These are phyloP conservation scores for Caenorhabditis angaria DNA, from an alignment of 2,888 invertebrate genomes.

Conservation along the genomic window DNA sequence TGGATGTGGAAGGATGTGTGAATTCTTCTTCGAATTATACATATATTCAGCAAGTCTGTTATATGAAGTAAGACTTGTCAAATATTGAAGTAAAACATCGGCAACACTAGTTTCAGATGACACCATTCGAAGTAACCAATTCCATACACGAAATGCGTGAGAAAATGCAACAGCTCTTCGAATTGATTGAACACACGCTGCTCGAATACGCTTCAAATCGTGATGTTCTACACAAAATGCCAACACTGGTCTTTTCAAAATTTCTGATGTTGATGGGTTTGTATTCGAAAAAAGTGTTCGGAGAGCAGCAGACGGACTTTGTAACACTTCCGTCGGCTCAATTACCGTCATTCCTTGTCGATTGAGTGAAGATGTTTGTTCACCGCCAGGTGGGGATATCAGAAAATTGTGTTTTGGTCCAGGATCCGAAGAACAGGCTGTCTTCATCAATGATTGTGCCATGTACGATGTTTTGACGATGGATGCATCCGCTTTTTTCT, in stretches of 20 bases:
- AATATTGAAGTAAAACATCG: constrained; percentile 83
- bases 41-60: constrained; percentile 47
- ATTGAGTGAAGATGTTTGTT: constrained; percentile 39
- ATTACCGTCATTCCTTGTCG: constrained; percentile 10
- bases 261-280: constrained; percentile 47
- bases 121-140: constrained; percentile 84
- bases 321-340: constrained; percentile 46
- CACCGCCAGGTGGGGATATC: constrained; percentile 41
- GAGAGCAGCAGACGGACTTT: constrained; percentile 60
- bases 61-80: constrained; percentile 63
- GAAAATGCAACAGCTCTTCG: constrained; percentile 75
- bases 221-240: constrained; percentile 80
- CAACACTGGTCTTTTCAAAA: constrained; percentile 84
- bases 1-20: constrained; percentile 65
- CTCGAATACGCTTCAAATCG: constrained; percentile 77
- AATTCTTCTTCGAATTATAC: constrained; percentile 29
- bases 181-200: constrained; percentile 88
- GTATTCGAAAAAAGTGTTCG: constrained; percentile 54
- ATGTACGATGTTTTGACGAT: constrained; percentile 41
- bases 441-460: constrained; percentile 21
- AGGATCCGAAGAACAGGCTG: constrained; percentile 72
- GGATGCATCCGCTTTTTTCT: constrained; percentile 25
- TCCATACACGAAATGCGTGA: constrained; percentile 80
- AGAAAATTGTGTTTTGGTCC: constrained; percentile 61
- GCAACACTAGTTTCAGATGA: constrained; percentile 79